A percentile compares a stretch with the other conserved stretches of the same genome.
phyloP scores from a whole-genome alignment of 2,797 vertebrate species.

The Takifugu rubripes region DNA sequence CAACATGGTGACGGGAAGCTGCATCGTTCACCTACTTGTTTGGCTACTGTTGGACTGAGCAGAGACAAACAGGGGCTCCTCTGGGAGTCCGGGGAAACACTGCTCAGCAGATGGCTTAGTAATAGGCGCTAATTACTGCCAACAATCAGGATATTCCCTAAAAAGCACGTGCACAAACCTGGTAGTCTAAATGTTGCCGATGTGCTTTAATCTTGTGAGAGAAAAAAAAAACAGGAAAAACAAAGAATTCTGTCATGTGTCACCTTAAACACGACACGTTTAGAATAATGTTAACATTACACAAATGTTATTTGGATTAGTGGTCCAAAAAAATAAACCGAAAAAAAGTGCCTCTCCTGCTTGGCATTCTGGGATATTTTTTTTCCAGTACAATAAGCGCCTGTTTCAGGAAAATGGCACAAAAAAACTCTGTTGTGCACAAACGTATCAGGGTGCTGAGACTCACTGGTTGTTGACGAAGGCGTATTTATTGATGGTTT shows the following conservation, averaged over 20 bases:
- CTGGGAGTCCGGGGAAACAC: slow-evolving; percentile 44
- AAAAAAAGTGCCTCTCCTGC: slow-evolving; percentile 8
- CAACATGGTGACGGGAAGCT: slow-evolving; percentile 45
- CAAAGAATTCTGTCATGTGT: background rate
- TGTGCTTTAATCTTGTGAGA: slow-evolving; percentile 14
- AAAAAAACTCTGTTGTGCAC: background rate
- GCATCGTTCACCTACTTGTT: slow-evolving; percentile 52
- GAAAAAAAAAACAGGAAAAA: background rate
- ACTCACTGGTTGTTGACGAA: slow-evolving; percentile 95
- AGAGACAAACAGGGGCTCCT: slow-evolving; percentile 56
- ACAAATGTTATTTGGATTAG: background rate
- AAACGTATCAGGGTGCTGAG: background rate
- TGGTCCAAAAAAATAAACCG: background rate
- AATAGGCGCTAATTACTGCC: slow-evolving; percentile 66
- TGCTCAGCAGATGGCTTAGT: slow-evolving; percentile 65
- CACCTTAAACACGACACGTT: too few species aligned
- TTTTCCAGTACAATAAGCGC: slow-evolving; percentile 9
- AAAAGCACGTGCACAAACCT: slow-evolving; percentile 29
- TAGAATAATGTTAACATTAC: too few species aligned
- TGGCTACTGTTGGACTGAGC: slow-evolving; percentile 46
- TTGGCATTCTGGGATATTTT: slow-evolving; percentile 21
- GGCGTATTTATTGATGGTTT: slow-evolving; percentile 92
- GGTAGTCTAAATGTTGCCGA: slow-evolving; percentile 20
- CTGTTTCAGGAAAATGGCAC: slow-evolving; percentile 8
- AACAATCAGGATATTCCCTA: slow-evolving; percentile 39